A percentile compares a stretch with the other conserved stretches of the same genome.
These are phyloP conservation scores for Melanotaenia nigrans DNA, from an alignment of 2,797 vertebrate species.

Conservation along the genomic window DNA sequence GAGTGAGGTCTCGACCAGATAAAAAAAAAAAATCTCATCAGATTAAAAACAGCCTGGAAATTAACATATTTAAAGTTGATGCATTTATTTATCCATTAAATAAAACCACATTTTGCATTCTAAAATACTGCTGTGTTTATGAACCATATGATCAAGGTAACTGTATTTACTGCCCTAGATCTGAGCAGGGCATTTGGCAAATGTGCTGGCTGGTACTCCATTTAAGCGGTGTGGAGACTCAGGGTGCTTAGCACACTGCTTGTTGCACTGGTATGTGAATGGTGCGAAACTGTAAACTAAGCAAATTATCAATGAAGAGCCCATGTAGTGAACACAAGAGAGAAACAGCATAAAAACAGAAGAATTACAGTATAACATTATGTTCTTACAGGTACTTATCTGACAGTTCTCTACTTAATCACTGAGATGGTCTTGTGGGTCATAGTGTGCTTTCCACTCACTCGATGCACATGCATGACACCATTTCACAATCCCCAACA, in stretches of 20 bases:
- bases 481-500: not conserved
- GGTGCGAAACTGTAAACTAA: not conserved
- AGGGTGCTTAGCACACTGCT: not conserved
- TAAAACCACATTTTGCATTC: not conserved
- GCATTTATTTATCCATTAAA: slow-evolving; percentile 14
- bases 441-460: slow-evolving; percentile 29
- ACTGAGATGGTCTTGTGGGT: slow-evolving; percentile 24
- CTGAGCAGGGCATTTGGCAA: not conserved
- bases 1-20: too few relatives aligned
- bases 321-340: slow-evolving; percentile 10
- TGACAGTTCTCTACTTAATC: not conserved
- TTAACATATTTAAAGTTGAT: not conserved
- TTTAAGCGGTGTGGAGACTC: not conserved
- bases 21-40: too few relatives aligned
- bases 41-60: not conserved
- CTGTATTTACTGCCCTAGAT: not conserved
- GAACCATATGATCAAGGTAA: not conserved
- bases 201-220: not conserved
- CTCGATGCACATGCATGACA: slow-evolving; percentile 2
- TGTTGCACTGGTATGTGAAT: not conserved
- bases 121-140: not conserved
- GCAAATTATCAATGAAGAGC: not conserved
- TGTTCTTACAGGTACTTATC: slow-evolving; percentile 23
- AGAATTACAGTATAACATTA: not conserved
- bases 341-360: not conserved